Conservation (phyloP, 2,797 vertebrate genomes). For the Argya squamiceps region DNA sequence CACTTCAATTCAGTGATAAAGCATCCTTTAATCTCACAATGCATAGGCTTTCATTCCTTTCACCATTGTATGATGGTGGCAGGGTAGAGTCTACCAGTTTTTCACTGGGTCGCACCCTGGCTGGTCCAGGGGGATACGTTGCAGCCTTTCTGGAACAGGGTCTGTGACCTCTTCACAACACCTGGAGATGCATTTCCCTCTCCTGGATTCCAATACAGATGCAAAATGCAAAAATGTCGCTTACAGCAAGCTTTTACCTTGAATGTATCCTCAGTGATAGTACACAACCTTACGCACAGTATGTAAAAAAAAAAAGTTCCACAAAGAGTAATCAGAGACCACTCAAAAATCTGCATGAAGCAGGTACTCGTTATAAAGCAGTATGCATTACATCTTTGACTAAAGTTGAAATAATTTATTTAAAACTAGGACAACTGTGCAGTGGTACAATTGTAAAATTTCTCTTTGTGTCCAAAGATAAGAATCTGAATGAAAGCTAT, state of each 20-base stretch:
- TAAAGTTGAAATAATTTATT: neutral
- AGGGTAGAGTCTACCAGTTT: neutral
- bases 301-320: neutral
- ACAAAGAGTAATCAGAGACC: neutral
- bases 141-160: neutral
- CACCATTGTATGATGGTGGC: too few relatives aligned
- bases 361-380: neutral
- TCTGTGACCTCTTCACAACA: neutral
- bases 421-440: neutral
- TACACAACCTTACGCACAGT: neutral
- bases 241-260: neutral
- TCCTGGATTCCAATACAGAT: neutral
- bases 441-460: neutral
- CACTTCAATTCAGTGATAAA: neutral
- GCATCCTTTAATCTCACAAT: neutral
- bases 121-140: neutral
- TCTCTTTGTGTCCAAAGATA: neutral
- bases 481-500: neutral
- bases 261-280: neutral
- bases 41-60: neutral
- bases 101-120: neutral
- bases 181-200: neutral
- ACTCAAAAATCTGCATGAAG: neutral
- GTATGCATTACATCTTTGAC: neutral
- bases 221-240: neutral